Conservation (phyloP, 2,888 invertebrate genomes). For the Clostera curtula region DNA sequence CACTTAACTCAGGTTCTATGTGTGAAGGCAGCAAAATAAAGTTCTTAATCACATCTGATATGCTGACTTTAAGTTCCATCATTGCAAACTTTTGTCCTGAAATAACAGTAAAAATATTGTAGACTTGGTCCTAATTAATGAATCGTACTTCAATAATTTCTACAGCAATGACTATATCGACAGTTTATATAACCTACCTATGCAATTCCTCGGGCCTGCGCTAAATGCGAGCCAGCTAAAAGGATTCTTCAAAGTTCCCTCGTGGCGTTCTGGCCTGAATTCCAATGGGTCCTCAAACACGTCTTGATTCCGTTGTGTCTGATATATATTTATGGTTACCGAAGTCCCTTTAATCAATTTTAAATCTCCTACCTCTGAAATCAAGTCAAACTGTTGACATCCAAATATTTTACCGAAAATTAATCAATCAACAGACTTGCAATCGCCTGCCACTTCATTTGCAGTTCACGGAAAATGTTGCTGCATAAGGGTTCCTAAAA, state of each 20-base stretch:
- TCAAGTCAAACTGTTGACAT: slow-evolving; percentile 1
- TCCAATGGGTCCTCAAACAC: slow-evolving; percentile 69
- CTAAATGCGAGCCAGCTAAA: slow-evolving; percentile 77
- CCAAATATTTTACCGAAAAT: too few relatives aligned
- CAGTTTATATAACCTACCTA: slow-evolving; percentile 22
- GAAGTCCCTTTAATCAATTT: slow-evolving; percentile 42
- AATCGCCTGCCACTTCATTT: too few relatives aligned
- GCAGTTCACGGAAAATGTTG: too few relatives aligned
- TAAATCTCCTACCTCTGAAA: slow-evolving; percentile 25
- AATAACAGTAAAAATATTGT: slow-evolving; percentile 36
- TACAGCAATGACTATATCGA: too few relatives aligned
- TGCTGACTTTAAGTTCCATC: slow-evolving; percentile 61
- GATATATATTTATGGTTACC: slow-evolving; percentile 49
- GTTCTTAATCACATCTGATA: slow-evolving; percentile 59
- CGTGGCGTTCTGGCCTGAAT: slow-evolving; percentile 71
- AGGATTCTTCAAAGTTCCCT: slow-evolving; percentile 32
- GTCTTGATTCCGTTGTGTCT: slow-evolving; percentile 62
- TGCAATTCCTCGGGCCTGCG: slow-evolving; percentile 76
- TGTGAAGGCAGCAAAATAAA: slow-evolving; percentile 41
- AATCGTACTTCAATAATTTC: too few relatives aligned
- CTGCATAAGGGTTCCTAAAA: too few relatives aligned
- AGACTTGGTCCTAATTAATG: too few relatives aligned
- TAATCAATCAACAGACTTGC: too few relatives aligned
- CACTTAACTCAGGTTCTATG: slow-evolving; percentile 47
- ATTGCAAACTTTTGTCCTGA: slow-evolving; percentile 41